Base-by-base conservation (phyloP, 2,888 invertebrate genomes). In the Hirtodrosophila histrioides region DNA sequence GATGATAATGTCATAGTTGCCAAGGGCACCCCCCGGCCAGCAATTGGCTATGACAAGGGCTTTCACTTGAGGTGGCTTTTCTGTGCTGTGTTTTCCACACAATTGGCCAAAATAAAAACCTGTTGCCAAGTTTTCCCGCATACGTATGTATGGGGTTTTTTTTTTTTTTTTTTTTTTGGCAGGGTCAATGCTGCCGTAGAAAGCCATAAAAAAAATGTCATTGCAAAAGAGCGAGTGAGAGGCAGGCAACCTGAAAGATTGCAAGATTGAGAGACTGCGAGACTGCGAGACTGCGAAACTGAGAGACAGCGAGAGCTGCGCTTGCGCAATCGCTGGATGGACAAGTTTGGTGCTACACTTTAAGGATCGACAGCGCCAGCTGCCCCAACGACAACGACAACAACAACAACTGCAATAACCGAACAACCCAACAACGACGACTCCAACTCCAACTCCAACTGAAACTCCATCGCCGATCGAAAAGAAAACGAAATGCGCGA, bases 401-500 rank as follows among this genome's bases (percentile, higher is more conserved):
- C 66, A 31, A 40, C 67, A 7, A 1, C 68, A n/a, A 17, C 40
- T 23, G 40, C 58, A 31, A 44, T 51, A 17, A 17, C 17, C 17
- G 27, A 27, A 27, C 4, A 27, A 27, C 12, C 27, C 51, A 9
- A 46, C 60, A 11, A 33, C 64, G 12, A 45, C 67, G 33, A 54
- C 57, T 23, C 7, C 24, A 49, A 56, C 58, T 69, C 53, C 35
- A 29, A 27, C 40, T 31, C 9, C 17, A 48, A 57, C n/a, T n/a
- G n/a, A 29, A 45, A 60, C 37, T 62, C 49, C 39, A 57, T 35
- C 62, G 41, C 10, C 48, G 68, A 66, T 72, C 72, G 80, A 79
- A 85, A 88, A 87, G 89, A 88, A 89, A 89, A 89, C 83, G 86
- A 84, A 86, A 87, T 86, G 86, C 77, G 67, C 68, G 69, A 69